phyloP scores from a whole-genome alignment of 2,113 vertebrate genomes.

The Labrus mixtus region DNA sequence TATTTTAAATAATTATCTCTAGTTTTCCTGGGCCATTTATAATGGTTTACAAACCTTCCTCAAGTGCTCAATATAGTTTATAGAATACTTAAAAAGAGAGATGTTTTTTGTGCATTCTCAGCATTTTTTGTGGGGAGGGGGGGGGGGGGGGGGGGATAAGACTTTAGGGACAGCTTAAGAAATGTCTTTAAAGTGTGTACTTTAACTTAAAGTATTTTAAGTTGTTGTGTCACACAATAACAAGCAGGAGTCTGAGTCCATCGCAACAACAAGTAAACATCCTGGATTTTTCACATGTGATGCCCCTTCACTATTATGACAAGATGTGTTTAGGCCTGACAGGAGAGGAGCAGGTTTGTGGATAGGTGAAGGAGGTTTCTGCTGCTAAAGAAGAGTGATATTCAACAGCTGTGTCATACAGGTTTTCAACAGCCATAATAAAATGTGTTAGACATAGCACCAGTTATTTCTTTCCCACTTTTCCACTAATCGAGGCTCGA shows the following conservation, averaged over 20 bases:
- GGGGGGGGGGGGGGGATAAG: too few species aligned
- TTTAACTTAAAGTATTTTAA: background rate
- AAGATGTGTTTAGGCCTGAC: conserved; percentile 48
- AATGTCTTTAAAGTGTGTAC: too few species aligned
- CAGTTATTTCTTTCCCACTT: conserved; percentile 71
- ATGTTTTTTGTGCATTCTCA: conserved; percentile 6
- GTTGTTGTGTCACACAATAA: conserved; percentile 20
- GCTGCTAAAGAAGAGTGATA: conserved; percentile 63
- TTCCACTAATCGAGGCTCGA: conserved; percentile 62
- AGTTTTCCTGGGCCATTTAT: background rate
- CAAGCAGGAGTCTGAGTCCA: conserved; percentile 44
- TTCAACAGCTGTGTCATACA: conserved; percentile 76
- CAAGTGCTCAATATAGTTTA: background rate
- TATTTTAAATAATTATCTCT: background rate
- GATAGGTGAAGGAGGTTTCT: conserved; percentile 40
- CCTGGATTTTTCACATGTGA: conserved; percentile 52
- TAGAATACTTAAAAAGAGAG: background rate
- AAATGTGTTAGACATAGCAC: conserved; percentile 76
- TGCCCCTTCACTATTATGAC: background rate
- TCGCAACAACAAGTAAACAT: conserved; percentile 21
- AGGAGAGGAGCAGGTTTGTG: conserved; percentile 51
- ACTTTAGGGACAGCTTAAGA: too few species aligned
- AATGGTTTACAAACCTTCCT: background rate
- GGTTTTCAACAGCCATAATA: conserved; percentile 76
- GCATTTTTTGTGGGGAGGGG: background rate